A percentile compares a stretch with the other conserved stretches of the same genome.
Conservation (phyloP, 2,888 invertebrate genomes). For the Heliothis peltigera region DNA sequence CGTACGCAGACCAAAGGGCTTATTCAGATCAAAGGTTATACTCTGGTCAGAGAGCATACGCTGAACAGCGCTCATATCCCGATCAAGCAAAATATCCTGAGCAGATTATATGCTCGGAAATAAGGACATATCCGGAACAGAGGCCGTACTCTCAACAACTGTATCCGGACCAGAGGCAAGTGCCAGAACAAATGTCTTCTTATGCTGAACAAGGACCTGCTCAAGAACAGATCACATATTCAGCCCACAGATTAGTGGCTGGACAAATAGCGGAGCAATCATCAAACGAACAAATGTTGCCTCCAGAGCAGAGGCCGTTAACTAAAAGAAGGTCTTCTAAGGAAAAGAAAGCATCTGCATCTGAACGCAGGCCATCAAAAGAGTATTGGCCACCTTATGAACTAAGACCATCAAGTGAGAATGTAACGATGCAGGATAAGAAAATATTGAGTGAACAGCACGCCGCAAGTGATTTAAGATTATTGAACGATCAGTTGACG, state of each 20-base stretch:
- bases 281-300: conserved; percentile 37
- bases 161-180: conserved; percentile 23
- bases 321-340: conserved; percentile 35
- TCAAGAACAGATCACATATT: conserved; percentile 27
- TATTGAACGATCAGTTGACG: conserved; percentile 11
- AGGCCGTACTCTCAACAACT: conserved; percentile 3
- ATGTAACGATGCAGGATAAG: conserved; percentile 30
- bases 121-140: conserved; percentile 5
- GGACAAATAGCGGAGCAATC: conserved; percentile 28
- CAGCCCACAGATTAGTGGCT: conserved; percentile 18
- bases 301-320: conserved; percentile 34
- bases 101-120: conserved; percentile 2
- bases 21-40: conserved; percentile 15
- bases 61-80: conserved; percentile 4
- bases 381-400: conserved; percentile 47
- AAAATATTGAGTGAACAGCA: conserved; percentile 14
- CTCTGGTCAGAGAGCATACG: conserved; percentile 19
- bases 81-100: conserved; percentile 38
- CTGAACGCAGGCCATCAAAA: conserved; percentile 35
- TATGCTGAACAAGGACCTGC: conserved; percentile 7
- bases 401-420: conserved; percentile 25
- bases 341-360: conserved; percentile 36
- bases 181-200: conserved; percentile 13
- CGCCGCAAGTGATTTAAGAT: conserved; percentile 22
- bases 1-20: conserved; percentile 27